Evolutionary conservation across 1,140 invertebrate species (phyloP), one percentile per base, ranked within the genome.

Genomic region (Stenopsyche tienmushanensis): DNA sequence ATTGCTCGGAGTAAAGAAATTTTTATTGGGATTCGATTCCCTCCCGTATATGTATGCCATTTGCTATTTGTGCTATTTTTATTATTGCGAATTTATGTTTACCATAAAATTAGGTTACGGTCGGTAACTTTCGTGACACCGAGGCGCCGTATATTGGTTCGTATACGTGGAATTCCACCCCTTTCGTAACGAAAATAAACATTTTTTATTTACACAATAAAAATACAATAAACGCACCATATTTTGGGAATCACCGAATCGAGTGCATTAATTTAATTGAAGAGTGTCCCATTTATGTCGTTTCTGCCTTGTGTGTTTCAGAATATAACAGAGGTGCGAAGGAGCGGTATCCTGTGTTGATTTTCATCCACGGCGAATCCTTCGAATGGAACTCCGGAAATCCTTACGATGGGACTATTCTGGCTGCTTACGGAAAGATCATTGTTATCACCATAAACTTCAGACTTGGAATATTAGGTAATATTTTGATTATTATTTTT

Each of bases 391-490:
- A 93, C 74, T 93, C 92, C 10, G 93, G 94, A 60, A 96, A 96
- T 77, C 86, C 92, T 0, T 96, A 94, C 73, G 94, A 97, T 74
- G 94, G 94, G 1, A 89, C 88, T 42, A 87, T 96, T 10, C 76
- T 97, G 54, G 86, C 94, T 45, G 89, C 91, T 47, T 96, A 93
- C 72, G 93, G 93, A 29, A 88, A 93, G 72, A 86, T 97, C 23
- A 90, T 98, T 73, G 93, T 98, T 23, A 89, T 98, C 34, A 97
- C 92, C 13, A 77, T 98, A 24, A 98, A 98, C 79, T 98, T 91
- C 75, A 83, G 96, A 23, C 83, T 98, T 0, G 95, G 94, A 8
- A 88, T 96, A 70, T 79, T 98, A 67, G 95, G 95, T 97, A 76
- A n/a, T n/a, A n/a, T n/a, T n/a, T n/a, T n/a, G n/a, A n/a, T n/a